phyloP scores from a whole-genome alignment of 53 echinoderm and acorn worm species.

The Mesocentrotus franciscanus region DNA sequence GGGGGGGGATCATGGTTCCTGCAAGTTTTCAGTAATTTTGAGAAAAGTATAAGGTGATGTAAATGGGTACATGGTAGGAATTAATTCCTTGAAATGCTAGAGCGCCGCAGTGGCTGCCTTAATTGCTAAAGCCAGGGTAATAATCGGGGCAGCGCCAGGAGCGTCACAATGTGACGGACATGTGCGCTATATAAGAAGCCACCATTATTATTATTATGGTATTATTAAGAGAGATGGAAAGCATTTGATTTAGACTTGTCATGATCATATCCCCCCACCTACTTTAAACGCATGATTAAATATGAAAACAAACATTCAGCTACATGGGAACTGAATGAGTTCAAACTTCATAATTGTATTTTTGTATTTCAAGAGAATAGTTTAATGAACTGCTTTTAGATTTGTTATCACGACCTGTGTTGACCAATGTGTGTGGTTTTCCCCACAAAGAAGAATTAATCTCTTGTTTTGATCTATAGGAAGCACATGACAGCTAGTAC shows the following conservation, averaged over 20 bases:
- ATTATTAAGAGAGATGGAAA: neutral
- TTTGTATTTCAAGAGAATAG: too few species aligned
- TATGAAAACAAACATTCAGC: slow-evolving; percentile 4
- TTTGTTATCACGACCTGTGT: neutral
- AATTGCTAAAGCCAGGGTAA: too few species aligned
- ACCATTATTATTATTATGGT: too few species aligned
- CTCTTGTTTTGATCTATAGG: neutral
- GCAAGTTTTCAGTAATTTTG: neutral
- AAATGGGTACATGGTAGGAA: too few species aligned
- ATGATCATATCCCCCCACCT: neutral
- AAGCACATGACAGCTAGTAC: neutral
- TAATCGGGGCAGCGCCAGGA: too few species aligned
- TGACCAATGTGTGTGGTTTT: neutral
- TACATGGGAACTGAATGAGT: neutral
- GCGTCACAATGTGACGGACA: too few species aligned
- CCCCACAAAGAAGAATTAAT: neutral
- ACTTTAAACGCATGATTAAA: neutral
- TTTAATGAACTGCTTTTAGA: too few species aligned
- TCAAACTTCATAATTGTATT: neutral
- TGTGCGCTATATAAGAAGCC: too few species aligned
- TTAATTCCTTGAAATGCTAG: too few species aligned
- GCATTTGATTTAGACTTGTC: neutral
- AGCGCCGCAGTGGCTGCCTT: too few species aligned
- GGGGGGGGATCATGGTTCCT: neutral
- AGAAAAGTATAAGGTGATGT: too few species aligned